phyloP scores from a whole-genome alignment of 2,797 vertebrate species.

The Acanthopagrus latus region DNA sequence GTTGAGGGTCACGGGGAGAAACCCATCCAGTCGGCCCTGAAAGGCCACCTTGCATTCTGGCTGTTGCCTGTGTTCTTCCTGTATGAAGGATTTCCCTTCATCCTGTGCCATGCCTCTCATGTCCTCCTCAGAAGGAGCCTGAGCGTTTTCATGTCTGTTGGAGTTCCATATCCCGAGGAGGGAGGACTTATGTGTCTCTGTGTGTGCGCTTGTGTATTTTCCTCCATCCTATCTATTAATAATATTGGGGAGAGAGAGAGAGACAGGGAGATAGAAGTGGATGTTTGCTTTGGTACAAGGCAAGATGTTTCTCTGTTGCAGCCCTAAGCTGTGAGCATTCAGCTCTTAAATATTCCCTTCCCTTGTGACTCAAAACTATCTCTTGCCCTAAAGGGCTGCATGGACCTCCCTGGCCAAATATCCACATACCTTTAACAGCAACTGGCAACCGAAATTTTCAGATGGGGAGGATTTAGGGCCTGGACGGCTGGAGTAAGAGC shows the following conservation, averaged over 20 bases:
- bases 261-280: constrained; percentile 63
- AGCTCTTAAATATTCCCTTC: constrained; percentile 82
- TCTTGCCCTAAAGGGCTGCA: constrained; percentile 72
- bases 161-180: constrained; percentile 87
- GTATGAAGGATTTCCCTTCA: constrained; percentile 85
- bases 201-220: constrained; percentile 64
- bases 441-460: constrained; percentile 54
- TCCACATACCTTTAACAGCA: constrained; percentile 73
- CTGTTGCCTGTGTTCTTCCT: constrained; percentile 78
- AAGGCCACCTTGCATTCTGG: constrained; percentile 80
- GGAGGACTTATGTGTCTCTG: constrained; percentile 76
- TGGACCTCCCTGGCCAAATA: constrained; percentile 81
- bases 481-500: constrained; percentile 33
- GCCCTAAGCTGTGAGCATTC: constrained; percentile 81
- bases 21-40: constrained; percentile 77
- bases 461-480: constrained; percentile 48
- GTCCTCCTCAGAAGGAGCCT: constrained; percentile 82
- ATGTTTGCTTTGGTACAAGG: constrained; percentile 79
- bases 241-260: constrained; percentile 74
- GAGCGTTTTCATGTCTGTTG: constrained; percentile 83
- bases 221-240: constrained; percentile 81
- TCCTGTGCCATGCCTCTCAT: constrained; percentile 87
- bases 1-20: constrained; percentile 78
- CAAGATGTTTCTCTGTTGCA: constrained; percentile 75
- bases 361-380: constrained; percentile 75